These are phyloP conservation scores for Papilio machaon DNA, from an alignment of 1,140 invertebrate genomes.

Conservation along the genomic window DNA sequence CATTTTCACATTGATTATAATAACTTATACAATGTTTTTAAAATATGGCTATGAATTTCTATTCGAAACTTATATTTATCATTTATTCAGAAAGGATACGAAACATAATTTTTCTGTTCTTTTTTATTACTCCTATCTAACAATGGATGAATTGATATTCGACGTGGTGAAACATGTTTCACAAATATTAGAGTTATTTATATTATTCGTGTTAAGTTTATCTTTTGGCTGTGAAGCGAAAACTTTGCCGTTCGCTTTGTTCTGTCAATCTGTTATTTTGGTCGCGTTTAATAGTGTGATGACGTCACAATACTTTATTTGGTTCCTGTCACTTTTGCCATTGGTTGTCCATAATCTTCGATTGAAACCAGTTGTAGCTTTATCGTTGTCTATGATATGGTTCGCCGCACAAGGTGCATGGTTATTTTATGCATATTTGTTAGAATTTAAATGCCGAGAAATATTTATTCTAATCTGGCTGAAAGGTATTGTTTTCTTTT, in stretches of 20 bases:
- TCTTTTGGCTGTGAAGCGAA: slow-evolving; percentile 85
- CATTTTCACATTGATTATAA: slow-evolving; percentile 83
- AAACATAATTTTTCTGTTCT: slow-evolving; percentile 99
- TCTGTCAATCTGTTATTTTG: slow-evolving; percentile 92
- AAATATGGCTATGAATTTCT: slow-evolving; percentile 95
- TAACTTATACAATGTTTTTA: slow-evolving; percentile 87
- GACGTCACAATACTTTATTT: slow-evolving; percentile 99
- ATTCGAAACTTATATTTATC: slow-evolving; percentile 97
- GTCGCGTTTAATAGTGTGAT: slow-evolving; percentile 98
- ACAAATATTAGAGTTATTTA: slow-evolving; percentile 88
- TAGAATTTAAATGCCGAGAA: slow-evolving; percentile 94
- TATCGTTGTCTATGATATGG: slow-evolving; percentile 86
- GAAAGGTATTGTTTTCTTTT: slow-evolving; percentile 90
- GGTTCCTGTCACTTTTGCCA: slow-evolving; percentile 96
- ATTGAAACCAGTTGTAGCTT: slow-evolving; percentile 77
- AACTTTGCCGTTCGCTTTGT: slow-evolving; percentile 92
- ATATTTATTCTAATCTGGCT: slow-evolving; percentile 91
- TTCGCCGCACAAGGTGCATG: slow-evolving; percentile 90
- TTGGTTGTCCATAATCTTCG: slow-evolving; percentile 87
- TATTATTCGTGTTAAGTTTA: slow-evolving; percentile 88
- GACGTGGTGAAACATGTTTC: slow-evolving; percentile 84
- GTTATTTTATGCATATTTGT: slow-evolving; percentile 94
- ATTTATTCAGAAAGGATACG: slow-evolving; percentile 93
- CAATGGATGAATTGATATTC: slow-evolving; percentile 79
- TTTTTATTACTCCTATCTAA: slow-evolving; percentile 96